phyloP scores from a whole-genome alignment of 2,113 vertebrate species.

The Daubentonia madagascariensis region DNA sequence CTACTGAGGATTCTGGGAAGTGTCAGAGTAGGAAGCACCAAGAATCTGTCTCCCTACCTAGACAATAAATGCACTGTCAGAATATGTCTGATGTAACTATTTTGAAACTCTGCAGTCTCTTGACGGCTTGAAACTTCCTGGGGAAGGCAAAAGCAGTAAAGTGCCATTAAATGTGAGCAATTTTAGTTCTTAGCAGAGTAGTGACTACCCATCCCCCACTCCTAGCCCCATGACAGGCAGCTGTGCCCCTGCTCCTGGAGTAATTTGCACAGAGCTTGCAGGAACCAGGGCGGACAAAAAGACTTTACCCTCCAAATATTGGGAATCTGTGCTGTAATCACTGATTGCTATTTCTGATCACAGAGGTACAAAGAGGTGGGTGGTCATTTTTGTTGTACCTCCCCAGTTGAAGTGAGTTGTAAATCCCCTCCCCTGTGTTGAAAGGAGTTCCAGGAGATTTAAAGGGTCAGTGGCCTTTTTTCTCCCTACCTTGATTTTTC shows the following conservation, averaged over 20 bases:
- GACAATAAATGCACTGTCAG: neutral
- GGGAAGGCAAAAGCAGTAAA: neutral
- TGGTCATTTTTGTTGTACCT: neutral
- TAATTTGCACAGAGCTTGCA: neutral
- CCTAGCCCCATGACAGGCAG: neutral
- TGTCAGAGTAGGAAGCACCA: neutral
- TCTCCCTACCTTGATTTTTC: neutral
- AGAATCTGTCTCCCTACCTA: neutral
- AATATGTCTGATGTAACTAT: neutral
- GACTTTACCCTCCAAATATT: neutral
- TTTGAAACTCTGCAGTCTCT: neutral
- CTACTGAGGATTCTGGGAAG: neutral
- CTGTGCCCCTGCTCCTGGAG: neutral
- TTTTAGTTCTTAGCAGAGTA: neutral
- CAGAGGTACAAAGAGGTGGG: neutral
- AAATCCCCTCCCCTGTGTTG: fast-evolving
- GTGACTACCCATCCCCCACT: too few relatives aligned
- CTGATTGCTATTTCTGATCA: neutral
- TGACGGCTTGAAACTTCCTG: neutral
- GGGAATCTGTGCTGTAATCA: neutral
- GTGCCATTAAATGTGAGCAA: neutral
- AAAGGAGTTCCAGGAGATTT: neutral
- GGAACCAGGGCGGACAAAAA: neutral
- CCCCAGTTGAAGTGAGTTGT: neutral
- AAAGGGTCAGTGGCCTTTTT: fast-evolving